These are phyloP conservation scores for Drosophila gunungcola DNA, from an alignment of 1,140 invertebrate species.

Conservation along the genomic window DNA sequence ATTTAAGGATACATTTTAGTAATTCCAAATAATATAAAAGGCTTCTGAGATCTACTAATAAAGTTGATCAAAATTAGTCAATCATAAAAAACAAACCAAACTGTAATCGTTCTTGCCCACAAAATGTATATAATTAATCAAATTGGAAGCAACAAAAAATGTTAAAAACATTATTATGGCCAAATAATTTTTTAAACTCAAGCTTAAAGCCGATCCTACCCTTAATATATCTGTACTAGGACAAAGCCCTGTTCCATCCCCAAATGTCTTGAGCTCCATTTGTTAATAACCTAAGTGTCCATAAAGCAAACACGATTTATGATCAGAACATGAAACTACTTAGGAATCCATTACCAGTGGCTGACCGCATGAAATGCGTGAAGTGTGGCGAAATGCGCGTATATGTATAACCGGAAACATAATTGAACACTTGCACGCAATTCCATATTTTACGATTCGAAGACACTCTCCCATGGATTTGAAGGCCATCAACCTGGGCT, in stretches of 20 bases:
- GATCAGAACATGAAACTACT: slow-evolving; percentile 58
- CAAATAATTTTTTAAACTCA: not conserved
- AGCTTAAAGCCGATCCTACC: not conserved
- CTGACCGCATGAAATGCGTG: slow-evolving; percentile 65
- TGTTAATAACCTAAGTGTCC: slow-evolving; percentile 33
- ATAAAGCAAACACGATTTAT: slow-evolving; percentile 28
- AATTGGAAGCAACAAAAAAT: too few species aligned
- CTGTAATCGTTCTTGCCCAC: too few species aligned
- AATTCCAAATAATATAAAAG: too few species aligned
- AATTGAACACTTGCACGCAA: slow-evolving; percentile 78
- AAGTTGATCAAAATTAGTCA: too few species aligned
- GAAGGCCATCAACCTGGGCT: slow-evolving; percentile 32
- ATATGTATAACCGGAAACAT: slow-evolving; percentile 26
- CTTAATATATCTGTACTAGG: not conserved
- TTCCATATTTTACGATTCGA: slow-evolving; percentile 74
- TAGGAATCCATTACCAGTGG: slow-evolving; percentile 69
- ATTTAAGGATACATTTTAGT: too few species aligned
- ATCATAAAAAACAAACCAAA: too few species aligned
- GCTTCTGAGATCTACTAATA: too few species aligned
- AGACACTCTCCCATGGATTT: slow-evolving; percentile 24
- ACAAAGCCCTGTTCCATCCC: not conserved
- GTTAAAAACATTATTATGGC: too few species aligned
- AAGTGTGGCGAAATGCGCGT: slow-evolving; percentile 63
- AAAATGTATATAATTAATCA: too few species aligned
- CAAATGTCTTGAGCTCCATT: slow-evolving; percentile 20